Evolutionary conservation across 2,888 invertebrate genomes (phyloP).

Genomic region (Stenchaetothrips biformis): DNA sequence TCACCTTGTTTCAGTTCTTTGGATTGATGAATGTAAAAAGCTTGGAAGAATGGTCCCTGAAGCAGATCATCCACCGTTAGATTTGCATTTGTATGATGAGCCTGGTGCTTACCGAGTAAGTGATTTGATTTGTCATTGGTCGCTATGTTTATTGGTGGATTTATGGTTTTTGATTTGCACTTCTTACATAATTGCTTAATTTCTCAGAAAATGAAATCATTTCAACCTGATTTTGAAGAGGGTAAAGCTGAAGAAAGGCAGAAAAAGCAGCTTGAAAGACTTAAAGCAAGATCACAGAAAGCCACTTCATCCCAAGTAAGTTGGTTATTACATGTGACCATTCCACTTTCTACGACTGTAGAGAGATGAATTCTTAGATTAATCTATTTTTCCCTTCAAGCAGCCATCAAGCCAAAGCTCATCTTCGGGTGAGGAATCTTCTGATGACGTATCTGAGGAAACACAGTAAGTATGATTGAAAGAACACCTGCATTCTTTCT

Average conservation of each 20-base stretch:
- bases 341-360: too few species aligned
- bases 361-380: background rate
- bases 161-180: background rate
- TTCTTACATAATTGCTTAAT: background rate
- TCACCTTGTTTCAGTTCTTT: background rate
- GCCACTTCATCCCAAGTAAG: background rate
- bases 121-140: background rate
- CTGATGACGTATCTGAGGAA: background rate
- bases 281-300: background rate
- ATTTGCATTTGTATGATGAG: background rate
- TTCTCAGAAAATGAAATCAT: constrained; percentile 12
- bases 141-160: too few species aligned
- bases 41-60: background rate
- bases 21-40: constrained; percentile 3
- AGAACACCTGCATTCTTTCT: background rate
- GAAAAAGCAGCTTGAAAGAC: background rate
- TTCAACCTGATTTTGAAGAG: background rate
- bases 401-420: background rate
- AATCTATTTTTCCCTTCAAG: background rate
- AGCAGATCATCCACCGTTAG: background rate
- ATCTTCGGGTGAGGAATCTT: background rate
- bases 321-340: background rate
- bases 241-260: background rate
- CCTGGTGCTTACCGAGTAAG: background rate
- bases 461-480: background rate